A percentile compares a stretch with the other conserved stretches of the same genome.
Conservation (phyloP, 1,140 invertebrate species). For the Aphelinus atriplicis region DNA sequence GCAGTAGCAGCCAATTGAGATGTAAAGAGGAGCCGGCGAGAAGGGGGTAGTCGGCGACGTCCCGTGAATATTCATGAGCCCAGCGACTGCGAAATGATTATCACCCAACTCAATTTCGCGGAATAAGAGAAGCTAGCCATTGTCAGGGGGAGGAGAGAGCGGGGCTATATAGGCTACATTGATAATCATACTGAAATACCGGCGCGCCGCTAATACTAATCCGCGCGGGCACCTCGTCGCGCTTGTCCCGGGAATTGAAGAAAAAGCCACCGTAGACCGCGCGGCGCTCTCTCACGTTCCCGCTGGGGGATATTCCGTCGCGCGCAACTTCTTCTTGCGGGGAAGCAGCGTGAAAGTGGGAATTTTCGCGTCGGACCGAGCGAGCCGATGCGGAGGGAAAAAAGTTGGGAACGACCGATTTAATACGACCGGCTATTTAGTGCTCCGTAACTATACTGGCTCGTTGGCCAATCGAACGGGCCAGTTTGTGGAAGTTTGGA, state of each 20-base stretch:
- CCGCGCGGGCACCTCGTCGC: no score
- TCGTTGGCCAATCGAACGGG: no score
- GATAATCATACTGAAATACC: conserved; percentile 17
- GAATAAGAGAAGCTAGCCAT: not conserved
- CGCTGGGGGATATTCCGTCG: no score
- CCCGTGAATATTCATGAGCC: conserved; percentile 32
- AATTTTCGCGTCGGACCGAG: no score
- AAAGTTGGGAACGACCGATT: no score
- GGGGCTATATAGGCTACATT: not conserved
- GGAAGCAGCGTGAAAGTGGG: no score
- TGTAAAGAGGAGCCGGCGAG: conserved; percentile 21
- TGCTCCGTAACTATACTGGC: no score
- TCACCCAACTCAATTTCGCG: conserved; percentile 35
- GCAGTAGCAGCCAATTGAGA: conserved; percentile 5
- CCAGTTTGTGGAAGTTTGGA: no score
- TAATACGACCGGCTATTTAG: no score
- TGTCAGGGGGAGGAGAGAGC: no score
- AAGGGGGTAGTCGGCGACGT: not conserved
- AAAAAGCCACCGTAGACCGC: not conserved
- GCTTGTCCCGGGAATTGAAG: not conserved
- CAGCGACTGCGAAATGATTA: conserved; percentile 19
- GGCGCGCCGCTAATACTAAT: not conserved
- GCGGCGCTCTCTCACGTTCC: not conserved
- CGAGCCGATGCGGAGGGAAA: no score
- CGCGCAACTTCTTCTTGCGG: no score